Evolutionary conservation across 2,113 vertebrate species (phyloP), one percentile per base, ranked within the genome.

Genomic region (Amblyopsis rosae): DNA sequence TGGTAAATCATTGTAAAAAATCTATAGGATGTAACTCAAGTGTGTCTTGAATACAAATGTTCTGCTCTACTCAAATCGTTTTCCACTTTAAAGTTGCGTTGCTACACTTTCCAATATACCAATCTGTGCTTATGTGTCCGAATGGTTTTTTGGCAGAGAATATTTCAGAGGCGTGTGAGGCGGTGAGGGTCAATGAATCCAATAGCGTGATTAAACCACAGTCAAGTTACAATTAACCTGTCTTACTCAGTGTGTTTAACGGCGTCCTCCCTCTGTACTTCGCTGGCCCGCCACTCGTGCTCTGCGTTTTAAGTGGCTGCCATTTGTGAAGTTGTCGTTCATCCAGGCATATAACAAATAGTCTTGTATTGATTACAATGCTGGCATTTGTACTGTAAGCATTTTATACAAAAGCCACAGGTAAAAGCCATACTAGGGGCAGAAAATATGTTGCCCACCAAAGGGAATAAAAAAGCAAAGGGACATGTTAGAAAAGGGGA

Each of bases 251-350:
- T 35, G 6, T 63, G 53, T 77, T 62, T 67, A 46, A 15, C 16
- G n/a, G 56, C 19, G 13, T 13, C 56, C 9, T 64, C 56, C 46
- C 12, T 59, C 45, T 45, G 50, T 59, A 58, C 13, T 58, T 65
- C 60, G 63, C 54, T 70, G 49, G 47, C 57, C 15, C 63, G 26
- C 58, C 9, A 35, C 62, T 62, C 45, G 26, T 5, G 17, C 19
- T 5, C 53, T 19, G 11, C 50, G 48, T 32, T 48, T 59, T 13
- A 49, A 71, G 55, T 19, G 3, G 11, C 7, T 77, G 33, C 59
- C 59, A 65, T 76, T 72, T 77, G 49, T 54, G 66, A 55, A 8
- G 33, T 53, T 70, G 41, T 48, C 51, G 50, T 41, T 55, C n/a
- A 12, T 33, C 1, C 9, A 33, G 26, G 46, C 41, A 13, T 59